Evolutionary conservation across 2,113 vertebrate species (phyloP).

Genomic region (Hemiscyllium ocellatum): DNA sequence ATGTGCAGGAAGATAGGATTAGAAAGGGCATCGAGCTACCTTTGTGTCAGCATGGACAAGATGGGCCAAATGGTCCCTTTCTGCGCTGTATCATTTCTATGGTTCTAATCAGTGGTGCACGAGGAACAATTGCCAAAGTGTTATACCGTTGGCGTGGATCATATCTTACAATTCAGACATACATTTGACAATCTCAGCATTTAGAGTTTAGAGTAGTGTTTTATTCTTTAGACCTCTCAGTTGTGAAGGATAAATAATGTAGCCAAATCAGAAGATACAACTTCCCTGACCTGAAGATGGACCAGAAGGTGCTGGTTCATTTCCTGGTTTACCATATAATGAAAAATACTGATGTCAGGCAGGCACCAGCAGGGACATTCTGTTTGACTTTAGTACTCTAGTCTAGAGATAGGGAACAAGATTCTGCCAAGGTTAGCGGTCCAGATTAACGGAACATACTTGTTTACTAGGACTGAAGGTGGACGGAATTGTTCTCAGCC

Average conservation of each 20-base stretch:
- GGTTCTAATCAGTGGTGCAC: not conserved
- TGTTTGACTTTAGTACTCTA: not conserved
- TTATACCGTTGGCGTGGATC: not conserved
- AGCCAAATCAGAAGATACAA: not conserved
- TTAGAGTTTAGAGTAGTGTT: not conserved
- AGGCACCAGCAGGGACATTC: not conserved
- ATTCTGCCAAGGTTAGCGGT: not conserved
- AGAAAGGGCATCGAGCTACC: no score
- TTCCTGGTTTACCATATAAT: not conserved
- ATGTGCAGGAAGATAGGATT: no score
- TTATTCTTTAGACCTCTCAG: not conserved
- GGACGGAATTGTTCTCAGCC: not conserved
- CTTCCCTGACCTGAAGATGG: not conserved
- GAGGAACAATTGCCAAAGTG: not conserved
- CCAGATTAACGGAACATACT: not conserved
- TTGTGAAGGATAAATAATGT: not conserved
- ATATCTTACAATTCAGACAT: not conserved
- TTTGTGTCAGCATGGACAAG: no score
- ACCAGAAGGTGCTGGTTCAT: not conserved
- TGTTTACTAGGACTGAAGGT: not conserved
- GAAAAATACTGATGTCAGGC: not conserved
- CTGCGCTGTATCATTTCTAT: no score
- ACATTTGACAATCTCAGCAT: not conserved
- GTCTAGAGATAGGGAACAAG: not conserved
- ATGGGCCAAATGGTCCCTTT: no score